Evolutionary conservation across 2,888 invertebrate species (phyloP).

Genomic region (Coremacera marginata): DNA sequence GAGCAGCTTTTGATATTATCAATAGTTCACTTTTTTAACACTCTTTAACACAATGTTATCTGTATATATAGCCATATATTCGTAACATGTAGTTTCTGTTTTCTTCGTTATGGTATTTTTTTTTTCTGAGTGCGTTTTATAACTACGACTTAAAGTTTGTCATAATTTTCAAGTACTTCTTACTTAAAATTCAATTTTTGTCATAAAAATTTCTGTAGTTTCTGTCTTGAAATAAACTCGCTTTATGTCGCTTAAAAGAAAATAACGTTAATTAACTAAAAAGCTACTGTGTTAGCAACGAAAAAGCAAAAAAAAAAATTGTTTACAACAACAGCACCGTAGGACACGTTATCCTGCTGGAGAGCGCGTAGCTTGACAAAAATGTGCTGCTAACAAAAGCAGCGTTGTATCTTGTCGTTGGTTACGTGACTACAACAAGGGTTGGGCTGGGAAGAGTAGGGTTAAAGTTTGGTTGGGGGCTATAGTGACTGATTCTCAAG

Average conservation of each 20-base stretch:
- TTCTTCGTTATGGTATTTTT: not conserved
- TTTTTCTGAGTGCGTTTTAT: no score
- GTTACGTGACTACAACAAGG: not conserved
- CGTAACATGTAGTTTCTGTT: not conserved
- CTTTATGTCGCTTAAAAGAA: not conserved
- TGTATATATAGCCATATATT: not conserved
- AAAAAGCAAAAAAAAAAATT: not conserved
- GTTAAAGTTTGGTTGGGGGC: not conserved
- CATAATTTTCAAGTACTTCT: not conserved
- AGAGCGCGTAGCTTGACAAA: slow-evolving; percentile 19
- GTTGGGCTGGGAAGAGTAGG: not conserved
- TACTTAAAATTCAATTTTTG: not conserved
- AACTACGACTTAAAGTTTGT: not conserved
- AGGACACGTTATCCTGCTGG: slow-evolving; percentile 19
- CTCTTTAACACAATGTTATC: not conserved
- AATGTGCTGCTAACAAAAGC: not conserved
- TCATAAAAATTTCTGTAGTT: not conserved
- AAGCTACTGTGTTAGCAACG: not conserved
- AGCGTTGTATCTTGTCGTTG: not conserved
- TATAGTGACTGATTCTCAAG: not conserved
- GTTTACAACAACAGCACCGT: not conserved
- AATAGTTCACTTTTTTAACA: not conserved
- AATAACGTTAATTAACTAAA: slow-evolving; percentile 15
- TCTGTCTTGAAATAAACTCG: not conserved
- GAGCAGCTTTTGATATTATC: not conserved